These are phyloP conservation scores for Eustalomyia histrio DNA, from an alignment of 2,888 invertebrate genomes.

Conservation along the genomic window DNA sequence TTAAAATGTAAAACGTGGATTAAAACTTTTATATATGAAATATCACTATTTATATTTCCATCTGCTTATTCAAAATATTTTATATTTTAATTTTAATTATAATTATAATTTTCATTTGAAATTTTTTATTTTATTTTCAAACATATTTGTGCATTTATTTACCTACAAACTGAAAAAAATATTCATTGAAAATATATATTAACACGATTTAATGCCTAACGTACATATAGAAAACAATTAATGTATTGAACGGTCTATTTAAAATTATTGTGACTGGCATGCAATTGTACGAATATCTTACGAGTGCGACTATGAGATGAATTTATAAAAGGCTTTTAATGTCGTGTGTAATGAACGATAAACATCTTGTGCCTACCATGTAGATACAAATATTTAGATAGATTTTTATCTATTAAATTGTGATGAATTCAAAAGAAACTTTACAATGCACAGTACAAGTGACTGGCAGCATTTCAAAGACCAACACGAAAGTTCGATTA, in stretches of 20 bases:
- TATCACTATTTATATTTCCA: no score
- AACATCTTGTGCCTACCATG: not conserved
- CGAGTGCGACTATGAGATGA: not conserved
- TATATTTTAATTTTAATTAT: no score
- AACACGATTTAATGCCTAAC: constrained; percentile 48
- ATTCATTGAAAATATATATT: constrained; percentile 38
- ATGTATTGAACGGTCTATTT: constrained; percentile 74
- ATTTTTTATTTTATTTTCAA: no score
- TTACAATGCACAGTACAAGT: not conserved
- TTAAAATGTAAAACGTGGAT: no score
- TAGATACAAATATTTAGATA: not conserved
- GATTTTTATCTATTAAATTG: not conserved
- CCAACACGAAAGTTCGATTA: not conserved
- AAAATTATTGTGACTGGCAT: constrained; percentile 52
- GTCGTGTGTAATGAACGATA: no score
- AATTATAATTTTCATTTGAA: no score
- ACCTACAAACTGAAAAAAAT: not conserved
- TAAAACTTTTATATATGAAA: no score
- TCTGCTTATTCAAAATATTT: no score
- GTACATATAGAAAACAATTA: constrained; percentile 72
- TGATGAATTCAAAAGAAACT: not conserved
- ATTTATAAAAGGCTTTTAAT: not conserved
- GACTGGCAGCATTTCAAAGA: not conserved
- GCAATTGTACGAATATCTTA: not conserved
- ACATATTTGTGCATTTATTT: no score